These are phyloP conservation scores for Tychaedon coryphoeus DNA, from an alignment of 2,113 vertebrate genomes.

Conservation along the genomic window DNA sequence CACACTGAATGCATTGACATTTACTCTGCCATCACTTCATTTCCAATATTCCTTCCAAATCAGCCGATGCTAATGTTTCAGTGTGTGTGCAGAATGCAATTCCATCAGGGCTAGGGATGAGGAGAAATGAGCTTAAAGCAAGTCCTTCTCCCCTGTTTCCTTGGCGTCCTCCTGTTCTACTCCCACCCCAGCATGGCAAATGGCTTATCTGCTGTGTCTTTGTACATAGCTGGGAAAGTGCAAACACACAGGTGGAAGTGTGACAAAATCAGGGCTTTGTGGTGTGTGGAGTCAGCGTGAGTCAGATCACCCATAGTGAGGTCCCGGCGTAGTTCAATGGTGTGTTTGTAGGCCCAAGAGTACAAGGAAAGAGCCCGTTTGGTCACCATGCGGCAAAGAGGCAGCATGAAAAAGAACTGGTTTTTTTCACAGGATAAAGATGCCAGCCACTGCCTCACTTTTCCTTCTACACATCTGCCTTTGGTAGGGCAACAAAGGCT, in stretches of 20 bases:
- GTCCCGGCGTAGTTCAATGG: background rate
- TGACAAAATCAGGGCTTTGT: background rate
- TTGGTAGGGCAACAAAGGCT: background rate
- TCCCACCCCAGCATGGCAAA: background rate
- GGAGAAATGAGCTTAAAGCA: conserved; percentile 1
- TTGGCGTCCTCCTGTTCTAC: background rate
- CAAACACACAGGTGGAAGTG: background rate
- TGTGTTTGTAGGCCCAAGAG: background rate
- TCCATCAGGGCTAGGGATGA: background rate
- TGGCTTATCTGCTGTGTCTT: background rate
- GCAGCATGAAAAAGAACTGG: background rate
- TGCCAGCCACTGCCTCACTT: background rate
- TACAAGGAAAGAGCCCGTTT: accelerated
- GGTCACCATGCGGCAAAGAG: background rate
- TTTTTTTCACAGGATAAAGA: background rate
- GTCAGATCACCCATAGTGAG: background rate
- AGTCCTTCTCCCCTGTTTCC: background rate
- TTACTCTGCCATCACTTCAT: conserved; percentile 85
- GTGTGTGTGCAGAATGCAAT: conserved; percentile 73
- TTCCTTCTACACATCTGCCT: background rate
- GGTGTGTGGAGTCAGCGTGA: background rate
- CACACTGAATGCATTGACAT: conserved; percentile 91
- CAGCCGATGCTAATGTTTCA: conserved; percentile 80
- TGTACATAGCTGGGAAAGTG: background rate
- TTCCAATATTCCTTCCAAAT: conserved; percentile 84